Evolutionary conservation across 2,797 vertebrate genomes (phyloP).

Genomic region (Enteromius paludinosus): DNA sequence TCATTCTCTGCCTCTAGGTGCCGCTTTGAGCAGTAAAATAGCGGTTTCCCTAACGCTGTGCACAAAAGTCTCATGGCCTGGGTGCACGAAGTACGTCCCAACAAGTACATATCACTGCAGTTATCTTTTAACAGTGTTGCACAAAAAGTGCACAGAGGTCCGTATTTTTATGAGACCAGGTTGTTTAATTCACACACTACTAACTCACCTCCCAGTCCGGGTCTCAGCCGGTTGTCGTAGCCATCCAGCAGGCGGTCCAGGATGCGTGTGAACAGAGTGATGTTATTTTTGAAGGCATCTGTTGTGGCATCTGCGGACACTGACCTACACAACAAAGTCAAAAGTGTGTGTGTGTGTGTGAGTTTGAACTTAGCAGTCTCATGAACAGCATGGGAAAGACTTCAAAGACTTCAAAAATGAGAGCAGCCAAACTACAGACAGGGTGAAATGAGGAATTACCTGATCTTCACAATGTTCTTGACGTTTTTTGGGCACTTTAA

Average conservation of each 20-base stretch:
- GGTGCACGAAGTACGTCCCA: no score
- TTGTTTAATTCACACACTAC: background rate
- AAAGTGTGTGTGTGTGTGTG: no score
- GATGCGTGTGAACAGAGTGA: slow-evolving; percentile 97
- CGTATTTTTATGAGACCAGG: no score
- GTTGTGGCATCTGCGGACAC: slow-evolving; percentile 57
- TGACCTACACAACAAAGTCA: slow-evolving; percentile 43
- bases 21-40: no score
- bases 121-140: no score
- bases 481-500: background rate
- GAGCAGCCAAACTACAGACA: background rate
- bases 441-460: background rate
- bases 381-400: background rate
- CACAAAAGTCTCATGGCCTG: no score
- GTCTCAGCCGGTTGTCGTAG: slow-evolving; percentile 97
- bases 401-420: background rate
- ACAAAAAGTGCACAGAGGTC: no score
- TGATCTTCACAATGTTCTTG: background rate
- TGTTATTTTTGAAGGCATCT: slow-evolving; percentile 96
- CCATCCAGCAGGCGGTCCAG: slow-evolving; percentile 97
- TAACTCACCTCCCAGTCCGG: slow-evolving; percentile 93
- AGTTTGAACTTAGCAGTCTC: background rate
- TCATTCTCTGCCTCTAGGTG: no score
- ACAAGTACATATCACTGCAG: no score
- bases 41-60: no score